Evolutionary conservation across 1,140 invertebrate species (phyloP), one percentile per base, ranked within the genome.

Genomic region (Penaeus vannamei): DNA sequence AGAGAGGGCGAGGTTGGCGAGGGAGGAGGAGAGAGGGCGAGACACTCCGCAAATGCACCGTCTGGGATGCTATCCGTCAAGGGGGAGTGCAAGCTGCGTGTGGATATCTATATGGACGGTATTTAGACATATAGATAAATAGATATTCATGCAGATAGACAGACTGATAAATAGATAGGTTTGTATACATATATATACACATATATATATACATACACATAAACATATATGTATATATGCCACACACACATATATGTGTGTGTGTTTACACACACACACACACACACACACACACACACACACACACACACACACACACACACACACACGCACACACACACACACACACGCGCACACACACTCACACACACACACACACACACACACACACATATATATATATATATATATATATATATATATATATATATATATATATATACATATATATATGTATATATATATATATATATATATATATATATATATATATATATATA

Each of bases 381-480:
- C 26, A 72, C 22, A 72, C 26, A 72, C 22, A 72, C 22, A 72
- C 22, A 72, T 23, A 72, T 23, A 72, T 23, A 72, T 23, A 72
- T 20, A 72, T 23, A 72, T 23, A 72, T 23, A 72, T 23, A 72
- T 23, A 72, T 23, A 72, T 23, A 72, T 23, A 72, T 23, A 72
- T 23, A 72, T 23, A 72, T 23, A 72, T 23, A 72, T 26, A 72
- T 8, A 72, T 26, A 72, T 69, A 69, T 69, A 69, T 69, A 69
- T n/a, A 69, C 20, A 69, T n/a, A 69, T n/a, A 69, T n/a, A 69
- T n/a, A 69, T n/a, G n/a, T n/a, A 69, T n/a, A 69, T n/a, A 23
- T n/a, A 69, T n/a, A n/a, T n/a, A 69, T 10, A 76, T 10, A 32
- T 7, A n/a, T 7, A 26, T 20, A 76, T 29, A 10, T 69, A n/a